Conservation (phyloP, 2,888 invertebrate genomes). For the Himalopsyche japonica region DNA sequence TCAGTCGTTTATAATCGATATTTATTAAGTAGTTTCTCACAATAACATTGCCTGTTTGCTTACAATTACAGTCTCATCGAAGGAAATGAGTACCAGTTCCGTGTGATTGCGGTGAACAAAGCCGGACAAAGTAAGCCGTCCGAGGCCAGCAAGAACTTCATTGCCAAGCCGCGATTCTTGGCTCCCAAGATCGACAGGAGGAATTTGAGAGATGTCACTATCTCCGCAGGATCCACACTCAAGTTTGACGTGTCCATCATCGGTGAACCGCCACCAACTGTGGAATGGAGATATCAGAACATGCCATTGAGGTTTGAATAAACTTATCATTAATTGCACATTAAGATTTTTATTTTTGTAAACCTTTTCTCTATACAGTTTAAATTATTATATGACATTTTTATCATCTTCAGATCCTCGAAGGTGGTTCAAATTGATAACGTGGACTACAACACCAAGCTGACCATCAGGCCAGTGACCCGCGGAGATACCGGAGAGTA, state of each 20-base stretch:
- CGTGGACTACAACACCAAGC: conserved; percentile 85
- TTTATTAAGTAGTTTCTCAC: no score
- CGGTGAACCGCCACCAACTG: conserved; percentile 94
- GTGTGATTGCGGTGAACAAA: conserved; percentile 92
- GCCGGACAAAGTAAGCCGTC: conserved; percentile 94
- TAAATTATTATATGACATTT: neutral
- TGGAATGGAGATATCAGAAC: conserved; percentile 89
- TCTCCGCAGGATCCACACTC: conserved; percentile 90
- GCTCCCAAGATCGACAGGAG: conserved; percentile 96
- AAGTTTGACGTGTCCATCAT: conserved; percentile 92
- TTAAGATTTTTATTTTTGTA: neutral
- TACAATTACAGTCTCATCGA: conserved; percentile 68
- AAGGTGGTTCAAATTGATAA: conserved; percentile 82
- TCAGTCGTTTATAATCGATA: no score
- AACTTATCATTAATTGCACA: neutral
- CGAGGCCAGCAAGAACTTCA: conserved; percentile 81
- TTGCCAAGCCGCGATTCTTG: conserved; percentile 84
- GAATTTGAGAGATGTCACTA: conserved; percentile 84
- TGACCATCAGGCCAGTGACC: conserved; percentile 78
- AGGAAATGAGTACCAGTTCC: conserved; percentile 96
- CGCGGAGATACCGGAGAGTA: conserved; percentile 87
- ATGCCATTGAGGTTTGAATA: conserved; percentile 66
- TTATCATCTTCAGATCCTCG: conserved; percentile 47
- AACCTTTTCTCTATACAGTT: neutral
- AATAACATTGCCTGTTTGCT: neutral